A percentile compares a stretch with the other conserved stretches of the same genome.
Evolutionary conservation across 2,797 vertebrate species (phyloP).

Genomic region (Hozukius guyotensis): DNA sequence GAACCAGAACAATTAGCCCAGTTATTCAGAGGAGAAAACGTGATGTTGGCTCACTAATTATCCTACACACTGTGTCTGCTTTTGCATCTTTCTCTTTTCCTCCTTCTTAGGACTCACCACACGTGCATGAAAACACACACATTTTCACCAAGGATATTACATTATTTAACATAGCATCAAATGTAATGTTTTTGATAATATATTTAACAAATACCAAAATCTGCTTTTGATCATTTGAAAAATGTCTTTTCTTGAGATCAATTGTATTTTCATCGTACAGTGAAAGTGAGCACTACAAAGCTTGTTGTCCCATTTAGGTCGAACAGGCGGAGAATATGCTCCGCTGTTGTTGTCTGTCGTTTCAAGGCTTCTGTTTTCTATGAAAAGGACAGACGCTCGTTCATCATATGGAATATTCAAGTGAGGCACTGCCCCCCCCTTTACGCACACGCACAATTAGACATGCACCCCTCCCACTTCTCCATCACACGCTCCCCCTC

Average conservation of each 20-base stretch:
- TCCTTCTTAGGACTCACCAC: constrained; percentile 17
- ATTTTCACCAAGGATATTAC: neutral
- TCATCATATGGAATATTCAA: constrained; percentile 81
- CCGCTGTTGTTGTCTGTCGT: constrained; percentile 37
- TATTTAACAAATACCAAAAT: neutral
- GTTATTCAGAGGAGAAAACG: constrained; percentile 63
- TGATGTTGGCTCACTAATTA: constrained; percentile 64
- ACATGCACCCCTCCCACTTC: constrained; percentile 67
- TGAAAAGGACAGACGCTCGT: constrained; percentile 71
- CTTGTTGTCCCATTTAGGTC: constrained; percentile 37
- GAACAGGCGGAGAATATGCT: constrained; percentile 15
- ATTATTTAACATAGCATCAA: constrained; percentile 31
- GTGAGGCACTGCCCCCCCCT: constrained; percentile 36
- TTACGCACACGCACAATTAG: constrained; percentile 61
- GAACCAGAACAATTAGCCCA: constrained; percentile 68
- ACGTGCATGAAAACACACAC: neutral
- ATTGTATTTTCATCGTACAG: neutral
- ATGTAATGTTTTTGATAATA: neutral
- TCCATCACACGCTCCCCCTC: constrained; percentile 42
- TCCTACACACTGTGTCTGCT: constrained; percentile 8
- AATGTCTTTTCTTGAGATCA: neutral
- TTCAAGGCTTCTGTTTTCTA: constrained; percentile 58
- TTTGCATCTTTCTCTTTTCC: constrained; percentile 30
- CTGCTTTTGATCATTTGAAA: neutral
- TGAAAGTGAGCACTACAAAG: constrained; percentile 6